Evolutionary conservation across 2,113 vertebrate genomes (phyloP), one percentile per base, ranked within the genome.

Genomic region (Ciconia stormi): DNA sequence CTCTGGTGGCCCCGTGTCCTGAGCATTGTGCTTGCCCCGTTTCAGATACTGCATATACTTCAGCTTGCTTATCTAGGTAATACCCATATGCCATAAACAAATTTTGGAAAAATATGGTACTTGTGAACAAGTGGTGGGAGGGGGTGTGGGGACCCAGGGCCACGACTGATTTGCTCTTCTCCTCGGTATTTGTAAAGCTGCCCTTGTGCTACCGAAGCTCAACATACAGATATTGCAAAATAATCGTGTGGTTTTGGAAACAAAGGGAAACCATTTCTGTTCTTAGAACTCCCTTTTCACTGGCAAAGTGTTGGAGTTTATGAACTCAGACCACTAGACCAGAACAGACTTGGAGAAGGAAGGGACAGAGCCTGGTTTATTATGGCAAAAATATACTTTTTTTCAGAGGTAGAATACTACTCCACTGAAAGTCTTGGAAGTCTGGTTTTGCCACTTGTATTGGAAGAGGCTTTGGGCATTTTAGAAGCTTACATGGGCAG

Each of bases 81-180:
- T 2, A 21, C 1, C 17, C n/a, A 1, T 1, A 3, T 1, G 1
- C 5, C 49, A 34, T 1, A 1, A 17, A 7, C 2, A 29, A 7
- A 2, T 10, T 30, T 16, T 16, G 44, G 49, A 27, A 76, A 83
- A 22, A 30, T 5, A 0, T 11, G 13, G 25, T 27, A 5, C 32
- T 16, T 30, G 25, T 40, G 13, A 30, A 20, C 32, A 29, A 23
- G 32, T 0, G 18, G 9, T 52, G 32, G 9, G 36, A 46, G 36
- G 29, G 44, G 3, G 4, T 1, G 10, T 10, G 50, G 49, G 23
- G 12, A 21, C n/a, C 14, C 36, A 1, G 53, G 62, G 5, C 44
- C 21, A 5, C 8, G 26, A 9, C n/a, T 50, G 20, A 46, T 13
- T 29, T 20, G 7, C 36, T 25, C 32, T 6, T 73, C 27, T 38